Evolutionary conservation across 2,888 invertebrate genomes (phyloP).

Genomic region (Rambutsinella grinnellia): DNA sequence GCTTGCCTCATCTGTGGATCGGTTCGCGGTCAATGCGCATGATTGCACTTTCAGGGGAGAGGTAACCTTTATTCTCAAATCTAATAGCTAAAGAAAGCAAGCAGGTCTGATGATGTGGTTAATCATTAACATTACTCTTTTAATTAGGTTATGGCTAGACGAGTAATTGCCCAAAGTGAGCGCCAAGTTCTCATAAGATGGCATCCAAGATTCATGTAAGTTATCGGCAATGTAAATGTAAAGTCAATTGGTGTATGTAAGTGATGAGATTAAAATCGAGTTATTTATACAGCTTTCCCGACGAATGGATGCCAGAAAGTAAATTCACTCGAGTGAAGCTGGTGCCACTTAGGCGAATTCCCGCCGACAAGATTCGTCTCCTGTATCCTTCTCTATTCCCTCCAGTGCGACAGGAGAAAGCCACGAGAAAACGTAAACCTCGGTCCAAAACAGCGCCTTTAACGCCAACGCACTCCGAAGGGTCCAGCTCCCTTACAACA

Average conservation of each 20-base stretch:
- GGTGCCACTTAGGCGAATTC: conserved; percentile 65
- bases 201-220: conserved; percentile 90
- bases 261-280: not conserved
- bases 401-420: conserved; percentile 58
- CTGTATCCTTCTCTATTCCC: conserved; percentile 64
- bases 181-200: conserved; percentile 84
- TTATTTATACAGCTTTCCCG: conserved; percentile 56
- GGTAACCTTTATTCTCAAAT: conserved; percentile 46
- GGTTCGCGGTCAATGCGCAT: conserved; percentile 70
- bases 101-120: no score
- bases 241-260: not conserved
- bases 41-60: conserved; percentile 62
- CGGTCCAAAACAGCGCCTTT: conserved; percentile 35
- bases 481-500: conserved; percentile 43
- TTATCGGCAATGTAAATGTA: conserved; percentile 66
- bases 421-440: conserved; percentile 51
- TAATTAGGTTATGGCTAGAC: conserved; percentile 75
- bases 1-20: conserved; percentile 75
- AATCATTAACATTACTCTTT: not conserved
- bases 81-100: no score
- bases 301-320: conserved; percentile 65
- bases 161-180: conserved; percentile 76
- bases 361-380: conserved; percentile 60
- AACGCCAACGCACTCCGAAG: conserved; percentile 38
- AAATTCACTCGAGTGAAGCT: conserved; percentile 57